Conservation (phyloP, 2,888 invertebrate genomes). For the Tenthredo livida region DNA sequence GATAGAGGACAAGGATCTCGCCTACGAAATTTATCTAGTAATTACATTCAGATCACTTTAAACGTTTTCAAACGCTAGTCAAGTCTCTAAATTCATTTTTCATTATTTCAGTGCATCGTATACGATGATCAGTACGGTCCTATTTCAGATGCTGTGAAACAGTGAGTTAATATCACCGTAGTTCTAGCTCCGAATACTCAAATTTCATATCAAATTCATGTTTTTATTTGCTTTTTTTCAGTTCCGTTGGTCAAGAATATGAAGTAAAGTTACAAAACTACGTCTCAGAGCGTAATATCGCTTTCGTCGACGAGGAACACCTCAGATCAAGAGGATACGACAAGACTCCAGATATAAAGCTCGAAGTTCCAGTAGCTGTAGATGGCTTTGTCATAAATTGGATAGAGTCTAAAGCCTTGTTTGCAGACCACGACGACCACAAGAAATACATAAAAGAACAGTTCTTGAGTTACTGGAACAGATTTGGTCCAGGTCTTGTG, state of each 20-base stretch:
- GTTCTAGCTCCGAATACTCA: slow-evolving; percentile 12
- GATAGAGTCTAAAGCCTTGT: slow-evolving; percentile 98
- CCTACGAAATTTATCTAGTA: slow-evolving; percentile 89
- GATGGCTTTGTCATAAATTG: slow-evolving; percentile 94
- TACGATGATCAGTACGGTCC: slow-evolving; percentile 93
- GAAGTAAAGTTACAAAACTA: slow-evolving; percentile 87
- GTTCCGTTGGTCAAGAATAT: slow-evolving; percentile 91
- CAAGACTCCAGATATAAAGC: slow-evolving; percentile 96
- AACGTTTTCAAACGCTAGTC: slow-evolving; percentile 46
- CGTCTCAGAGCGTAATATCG: slow-evolving; percentile 81
- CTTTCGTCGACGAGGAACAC: slow-evolving; percentile 88
- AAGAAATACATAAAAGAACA: slow-evolving; percentile 91
- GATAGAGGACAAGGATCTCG: slow-evolving; percentile 85
- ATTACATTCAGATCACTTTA: slow-evolving; percentile 55
- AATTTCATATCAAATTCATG: slow-evolving; percentile 18
- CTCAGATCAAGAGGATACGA: slow-evolving; percentile 92
- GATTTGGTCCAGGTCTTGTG: slow-evolving; percentile 95
- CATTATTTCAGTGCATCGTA: slow-evolving; percentile 84
- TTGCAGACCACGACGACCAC: slow-evolving; percentile 92
- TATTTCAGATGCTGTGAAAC: slow-evolving; percentile 88
- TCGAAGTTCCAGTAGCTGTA: slow-evolving; percentile 92
- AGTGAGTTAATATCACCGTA: slow-evolving; percentile 80
- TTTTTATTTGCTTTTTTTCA: slow-evolving; percentile 75
- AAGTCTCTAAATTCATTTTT: slow-evolving; percentile 69
- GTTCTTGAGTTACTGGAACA: slow-evolving; percentile 93